These are phyloP conservation scores for Fopius arisanus DNA, from an alignment of 1,140 invertebrate genomes.

Conservation along the genomic window DNA sequence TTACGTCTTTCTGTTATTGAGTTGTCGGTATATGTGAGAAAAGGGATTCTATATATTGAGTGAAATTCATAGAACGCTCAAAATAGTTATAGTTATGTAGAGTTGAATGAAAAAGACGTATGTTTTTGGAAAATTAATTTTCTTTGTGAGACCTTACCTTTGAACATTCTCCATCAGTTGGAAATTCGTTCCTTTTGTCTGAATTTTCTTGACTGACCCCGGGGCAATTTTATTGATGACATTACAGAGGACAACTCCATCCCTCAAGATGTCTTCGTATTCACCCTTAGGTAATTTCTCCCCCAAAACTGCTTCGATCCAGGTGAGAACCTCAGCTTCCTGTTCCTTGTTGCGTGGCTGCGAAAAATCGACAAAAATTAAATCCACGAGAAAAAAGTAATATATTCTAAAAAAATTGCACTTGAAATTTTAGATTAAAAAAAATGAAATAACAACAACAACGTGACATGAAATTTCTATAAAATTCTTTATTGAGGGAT, in stretches of 20 bases:
- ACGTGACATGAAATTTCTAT: too few relatives aligned
- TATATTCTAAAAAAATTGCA: too few relatives aligned
- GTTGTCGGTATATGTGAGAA: too few relatives aligned
- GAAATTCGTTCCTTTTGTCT: constrained; percentile 95
- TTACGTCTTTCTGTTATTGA: too few relatives aligned
- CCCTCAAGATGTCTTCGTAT: constrained; percentile 91
- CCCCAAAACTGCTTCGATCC: constrained; percentile 89
- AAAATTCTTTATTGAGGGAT: too few relatives aligned
- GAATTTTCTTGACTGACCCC: constrained; percentile 96
- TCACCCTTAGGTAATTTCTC: constrained; percentile 83
- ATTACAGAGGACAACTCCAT: constrained; percentile 93
- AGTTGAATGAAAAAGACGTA: neutral
- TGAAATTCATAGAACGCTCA: too few relatives aligned
- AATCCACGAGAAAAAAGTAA: too few relatives aligned
- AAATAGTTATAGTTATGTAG: constrained; percentile 5
- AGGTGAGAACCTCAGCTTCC: constrained; percentile 88
- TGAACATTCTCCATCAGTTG: constrained; percentile 99
- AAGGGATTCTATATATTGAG: too few relatives aligned
- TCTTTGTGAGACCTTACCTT: constrained; percentile 69
- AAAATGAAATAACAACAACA: too few relatives aligned
- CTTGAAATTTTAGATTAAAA: neutral
- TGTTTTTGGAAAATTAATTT: too few relatives aligned
- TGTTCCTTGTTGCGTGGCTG: constrained; percentile 89
- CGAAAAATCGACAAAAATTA: neutral
- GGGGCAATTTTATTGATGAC: constrained; percentile 94